Percentiles rank a stretch among this genome's conserved stretches.
Conservation (phyloP, 1,140 invertebrate genomes). For the Diuraphis noxia region DNA sequence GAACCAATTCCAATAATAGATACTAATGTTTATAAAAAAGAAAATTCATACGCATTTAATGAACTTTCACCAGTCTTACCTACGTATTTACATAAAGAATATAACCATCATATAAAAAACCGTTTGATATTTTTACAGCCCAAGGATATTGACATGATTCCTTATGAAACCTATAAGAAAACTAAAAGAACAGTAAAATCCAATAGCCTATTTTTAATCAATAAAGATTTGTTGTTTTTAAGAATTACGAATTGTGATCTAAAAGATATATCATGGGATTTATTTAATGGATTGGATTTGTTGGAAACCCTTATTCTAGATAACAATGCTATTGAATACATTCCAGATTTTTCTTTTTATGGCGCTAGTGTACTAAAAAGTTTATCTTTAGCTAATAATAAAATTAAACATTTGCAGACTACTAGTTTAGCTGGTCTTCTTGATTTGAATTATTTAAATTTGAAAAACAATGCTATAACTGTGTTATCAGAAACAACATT, state of each 20-base stretch:
- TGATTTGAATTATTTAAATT: slow-evolving; percentile 68
- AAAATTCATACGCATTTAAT: slow-evolving; percentile 35
- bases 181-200: slow-evolving; percentile 60
- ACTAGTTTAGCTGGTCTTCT: slow-evolving; percentile 70
- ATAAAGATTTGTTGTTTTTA: slow-evolving; percentile 65
- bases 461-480: slow-evolving; percentile 69
- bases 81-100: neutral
- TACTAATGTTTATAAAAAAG: neutral
- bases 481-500: slow-evolving; percentile 72
- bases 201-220: slow-evolving; percentile 64
- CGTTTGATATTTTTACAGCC: slow-evolving; percentile 36
- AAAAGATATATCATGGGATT: slow-evolving; percentile 69
- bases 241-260: slow-evolving; percentile 66
- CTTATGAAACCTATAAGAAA: slow-evolving; percentile 68
- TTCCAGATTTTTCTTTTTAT: slow-evolving; percentile 72
- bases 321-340: slow-evolving; percentile 67
- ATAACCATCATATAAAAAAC: neutral
- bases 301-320: slow-evolving; percentile 68
- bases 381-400: slow-evolving; percentile 69
- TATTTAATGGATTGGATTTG: slow-evolving; percentile 69
- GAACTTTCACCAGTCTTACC: slow-evolving; percentile 25
- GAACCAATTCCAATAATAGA: slow-evolving; percentile 26
- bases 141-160: slow-evolving; percentile 63
- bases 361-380: slow-evolving; percentile 68
- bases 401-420: slow-evolving; percentile 68